phyloP scores from a whole-genome alignment of 2,888 invertebrate species.

The Quadroppia sp. region DNA sequence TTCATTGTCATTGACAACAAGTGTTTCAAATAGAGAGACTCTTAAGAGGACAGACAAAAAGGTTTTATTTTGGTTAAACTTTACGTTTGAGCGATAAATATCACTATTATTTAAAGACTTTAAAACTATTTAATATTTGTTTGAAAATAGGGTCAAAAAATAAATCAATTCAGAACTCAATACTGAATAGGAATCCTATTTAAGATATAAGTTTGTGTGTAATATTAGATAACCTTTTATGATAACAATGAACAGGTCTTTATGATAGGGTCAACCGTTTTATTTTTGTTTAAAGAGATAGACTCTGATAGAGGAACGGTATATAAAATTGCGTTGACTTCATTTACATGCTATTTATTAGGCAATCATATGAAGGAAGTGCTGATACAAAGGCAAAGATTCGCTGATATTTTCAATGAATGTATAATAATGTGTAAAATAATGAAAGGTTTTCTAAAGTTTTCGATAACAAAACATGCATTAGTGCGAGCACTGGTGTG shows the following conservation, averaged over 20 bases:
- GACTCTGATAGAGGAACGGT: too few relatives aligned
- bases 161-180: background rate
- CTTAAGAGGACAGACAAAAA: background rate
- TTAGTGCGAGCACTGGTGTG: background rate
- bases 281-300: too few relatives aligned
- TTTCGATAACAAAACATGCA: background rate
- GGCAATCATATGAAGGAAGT: background rate
- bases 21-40: constrained; percentile 1
- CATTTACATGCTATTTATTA: background rate
- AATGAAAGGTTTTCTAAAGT: background rate
- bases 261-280: background rate
- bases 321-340: too few relatives aligned
- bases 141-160: too few relatives aligned
- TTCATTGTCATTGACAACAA: too few relatives aligned
- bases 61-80: too few relatives aligned
- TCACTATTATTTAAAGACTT: too few relatives aligned
- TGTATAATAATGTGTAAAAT: constrained; percentile 18
- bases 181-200: background rate
- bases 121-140: too few relatives aligned
- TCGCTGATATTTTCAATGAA: too few relatives aligned
- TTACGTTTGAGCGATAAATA: too few relatives aligned
- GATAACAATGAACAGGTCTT: background rate
- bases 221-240: background rate
- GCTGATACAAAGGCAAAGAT: too few relatives aligned
- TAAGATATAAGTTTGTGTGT: background rate